Percentiles rank a stretch among this genome's conserved stretches.
These are phyloP conservation scores for Phalacrocorax carbo DNA, from an alignment of 2,113 vertebrate genomes.

Conservation along the genomic window DNA sequence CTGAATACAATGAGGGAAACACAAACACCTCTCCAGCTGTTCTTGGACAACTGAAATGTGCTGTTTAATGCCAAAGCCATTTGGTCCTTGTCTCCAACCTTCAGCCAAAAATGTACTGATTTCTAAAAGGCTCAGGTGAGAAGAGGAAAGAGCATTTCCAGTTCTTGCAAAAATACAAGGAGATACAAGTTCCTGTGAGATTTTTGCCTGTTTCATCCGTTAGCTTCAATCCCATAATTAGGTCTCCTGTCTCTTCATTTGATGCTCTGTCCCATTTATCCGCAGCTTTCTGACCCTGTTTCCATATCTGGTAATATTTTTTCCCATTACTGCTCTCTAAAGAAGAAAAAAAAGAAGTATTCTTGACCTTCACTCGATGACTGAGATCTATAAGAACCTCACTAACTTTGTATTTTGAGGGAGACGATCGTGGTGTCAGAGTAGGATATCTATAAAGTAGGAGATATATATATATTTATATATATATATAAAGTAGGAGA, in stretches of 20 bases:
- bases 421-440: neutral
- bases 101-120: neutral
- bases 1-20: neutral
- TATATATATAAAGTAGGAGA: too few relatives aligned
- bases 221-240: slow-evolving; percentile 48
- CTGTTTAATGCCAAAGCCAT: neutral
- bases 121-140: neutral
- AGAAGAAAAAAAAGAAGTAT: neutral
- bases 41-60: neutral
- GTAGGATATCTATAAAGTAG: neutral
- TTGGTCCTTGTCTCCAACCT: neutral
- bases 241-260: slow-evolving; percentile 32
- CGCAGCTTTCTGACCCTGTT: slow-evolving; percentile 37
- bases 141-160: neutral
- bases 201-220: slow-evolving; percentile 30
- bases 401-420: neutral
- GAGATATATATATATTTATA: too few relatives aligned
- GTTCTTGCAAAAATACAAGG: neutral
- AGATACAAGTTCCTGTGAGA: slow-evolving; percentile 33
- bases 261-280: slow-evolving; percentile 24
- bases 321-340: neutral
- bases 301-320: slow-evolving; percentile 3
- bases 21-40: neutral
- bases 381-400: neutral
- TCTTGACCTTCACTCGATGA: slow-evolving; percentile 36